Percentiles rank a stretch among this genome's conserved stretches.
Conservation (phyloP, 2,797 vertebrate genomes). For the Rhinoraja longicauda region DNA sequence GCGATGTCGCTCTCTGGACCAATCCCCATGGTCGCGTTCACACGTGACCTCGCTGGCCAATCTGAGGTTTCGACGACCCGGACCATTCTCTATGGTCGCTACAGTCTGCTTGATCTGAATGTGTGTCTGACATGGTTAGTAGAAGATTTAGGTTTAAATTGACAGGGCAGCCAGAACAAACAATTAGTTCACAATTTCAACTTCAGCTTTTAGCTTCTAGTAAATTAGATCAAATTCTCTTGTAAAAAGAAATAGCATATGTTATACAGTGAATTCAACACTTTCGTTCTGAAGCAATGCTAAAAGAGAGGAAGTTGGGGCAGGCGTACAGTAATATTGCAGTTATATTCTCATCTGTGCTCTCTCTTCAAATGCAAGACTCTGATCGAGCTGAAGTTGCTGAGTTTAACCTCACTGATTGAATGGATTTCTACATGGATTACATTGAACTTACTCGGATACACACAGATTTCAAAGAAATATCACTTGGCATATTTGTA, state of each 20-base stretch:
- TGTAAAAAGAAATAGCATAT: not conserved
- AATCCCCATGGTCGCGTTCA: no score
- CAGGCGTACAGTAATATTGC: no score
- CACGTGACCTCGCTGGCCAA: no score
- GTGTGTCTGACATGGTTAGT: not conserved
- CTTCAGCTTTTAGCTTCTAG: not conserved
- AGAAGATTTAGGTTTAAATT: not conserved
- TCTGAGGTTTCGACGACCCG: no score
- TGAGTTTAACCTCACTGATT: not conserved
- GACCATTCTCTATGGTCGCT: no score
- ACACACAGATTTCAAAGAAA: not conserved
- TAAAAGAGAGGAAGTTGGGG: not conserved
- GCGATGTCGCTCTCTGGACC: no score
- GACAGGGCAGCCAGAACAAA: not conserved
- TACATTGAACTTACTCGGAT: not conserved
- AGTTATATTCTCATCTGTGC: not conserved
- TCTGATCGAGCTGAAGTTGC: not conserved
- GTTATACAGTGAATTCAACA: not conserved
- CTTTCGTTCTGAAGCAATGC: not conserved
- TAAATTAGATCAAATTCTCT: not conserved
- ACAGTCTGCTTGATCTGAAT: not conserved
- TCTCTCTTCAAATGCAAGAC: not conserved
- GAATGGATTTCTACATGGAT: not conserved
- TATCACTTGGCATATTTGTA: not conserved
- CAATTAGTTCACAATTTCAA: not conserved